A percentile compares a stretch with the other conserved stretches of the same genome.
These are phyloP conservation scores for Moxostoma hubbsi DNA, from an alignment of 2,797 vertebrate species.

Conservation along the genomic window DNA sequence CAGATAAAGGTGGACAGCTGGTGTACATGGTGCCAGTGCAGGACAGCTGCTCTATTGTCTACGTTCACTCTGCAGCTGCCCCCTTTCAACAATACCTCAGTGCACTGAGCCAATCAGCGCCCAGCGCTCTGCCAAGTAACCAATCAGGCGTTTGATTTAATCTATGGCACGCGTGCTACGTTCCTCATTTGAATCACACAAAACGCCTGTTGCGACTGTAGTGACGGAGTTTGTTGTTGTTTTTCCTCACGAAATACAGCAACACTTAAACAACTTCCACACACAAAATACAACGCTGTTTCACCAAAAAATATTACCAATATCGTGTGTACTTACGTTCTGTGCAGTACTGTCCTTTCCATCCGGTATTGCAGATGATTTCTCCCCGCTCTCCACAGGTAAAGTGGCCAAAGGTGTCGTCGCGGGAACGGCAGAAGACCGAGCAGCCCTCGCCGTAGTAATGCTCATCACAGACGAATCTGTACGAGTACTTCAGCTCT, in stretches of 20 bases:
- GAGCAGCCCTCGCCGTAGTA: slow-evolving; percentile 98
- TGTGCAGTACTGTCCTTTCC: slow-evolving; percentile 96
- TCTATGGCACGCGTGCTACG: slow-evolving; percentile 92
- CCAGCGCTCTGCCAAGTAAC: slow-evolving; percentile 80
- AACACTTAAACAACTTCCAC: not conserved
- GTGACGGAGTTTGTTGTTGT: slow-evolving; percentile 35
- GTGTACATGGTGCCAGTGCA: slow-evolving; percentile 96
- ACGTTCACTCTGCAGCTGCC: slow-evolving; percentile 98
- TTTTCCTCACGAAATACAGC: slow-evolving; percentile 19
- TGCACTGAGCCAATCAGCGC: slow-evolving; percentile 83
- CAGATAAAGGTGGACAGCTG: slow-evolving; percentile 98
- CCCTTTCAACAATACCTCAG: slow-evolving; percentile 93
- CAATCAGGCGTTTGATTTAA: slow-evolving; percentile 88
- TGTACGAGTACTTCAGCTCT: slow-evolving; percentile 94
- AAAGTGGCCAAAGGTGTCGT: slow-evolving; percentile 97
- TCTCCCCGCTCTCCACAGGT: slow-evolving; percentile 94
- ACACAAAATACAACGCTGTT: not conserved
- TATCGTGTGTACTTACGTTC: slow-evolving; percentile 82
- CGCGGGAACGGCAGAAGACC: slow-evolving; percentile 92
- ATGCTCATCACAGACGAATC: slow-evolving; percentile 94
- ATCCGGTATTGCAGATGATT: slow-evolving; percentile 94
- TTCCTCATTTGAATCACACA: slow-evolving; percentile 73
- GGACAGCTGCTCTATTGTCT: slow-evolving; percentile 99
- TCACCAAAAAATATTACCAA: not conserved
- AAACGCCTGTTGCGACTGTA: slow-evolving; percentile 73